Evolutionary conservation across 2,888 invertebrate species (phyloP).

Genomic region (Sialis fuliginosa): DNA sequence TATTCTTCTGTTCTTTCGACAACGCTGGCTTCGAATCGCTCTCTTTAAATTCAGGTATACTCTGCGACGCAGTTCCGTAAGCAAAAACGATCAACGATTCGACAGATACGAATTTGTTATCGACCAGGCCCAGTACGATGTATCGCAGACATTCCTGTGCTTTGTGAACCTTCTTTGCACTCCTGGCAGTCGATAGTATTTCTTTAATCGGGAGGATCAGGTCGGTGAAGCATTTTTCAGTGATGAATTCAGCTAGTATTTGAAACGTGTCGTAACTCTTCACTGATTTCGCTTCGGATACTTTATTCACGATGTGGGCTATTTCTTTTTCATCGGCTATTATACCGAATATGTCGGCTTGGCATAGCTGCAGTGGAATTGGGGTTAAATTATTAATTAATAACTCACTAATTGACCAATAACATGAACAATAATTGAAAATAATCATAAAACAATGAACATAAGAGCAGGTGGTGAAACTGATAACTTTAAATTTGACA

Average conservation of each 20-base stretch:
- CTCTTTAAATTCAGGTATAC: constrained; percentile 50
- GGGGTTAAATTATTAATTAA: background rate
- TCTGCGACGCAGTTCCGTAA: constrained; percentile 65
- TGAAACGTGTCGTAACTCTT: constrained; percentile 77
- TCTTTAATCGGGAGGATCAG: constrained; percentile 68
- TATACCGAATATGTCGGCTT: constrained; percentile 75
- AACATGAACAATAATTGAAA: no score
- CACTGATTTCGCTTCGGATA: constrained; percentile 64
- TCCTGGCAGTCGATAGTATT: constrained; percentile 56
- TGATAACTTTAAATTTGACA: no score
- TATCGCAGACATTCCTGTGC: constrained; percentile 64
- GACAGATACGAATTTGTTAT: constrained; percentile 56
- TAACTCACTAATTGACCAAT: background rate
- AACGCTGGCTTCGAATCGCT: constrained; percentile 27
- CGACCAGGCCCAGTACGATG: constrained; percentile 63
- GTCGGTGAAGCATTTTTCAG: constrained; percentile 56
- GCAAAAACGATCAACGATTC: constrained; percentile 64
- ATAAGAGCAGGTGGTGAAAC: no score
- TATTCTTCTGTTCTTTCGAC: constrained; percentile 26
- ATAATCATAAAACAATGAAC: no score
- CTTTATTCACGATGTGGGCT: constrained; percentile 60
- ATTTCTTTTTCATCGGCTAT: constrained; percentile 87
- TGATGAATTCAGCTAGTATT: constrained; percentile 62
- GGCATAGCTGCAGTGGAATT: constrained; percentile 41
- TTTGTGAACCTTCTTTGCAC: constrained; percentile 62